A percentile compares a stretch with the other conserved stretches of the same genome.
phyloP scores from a whole-genome alignment of 2,888 invertebrate species.

The Ophion costatus region DNA sequence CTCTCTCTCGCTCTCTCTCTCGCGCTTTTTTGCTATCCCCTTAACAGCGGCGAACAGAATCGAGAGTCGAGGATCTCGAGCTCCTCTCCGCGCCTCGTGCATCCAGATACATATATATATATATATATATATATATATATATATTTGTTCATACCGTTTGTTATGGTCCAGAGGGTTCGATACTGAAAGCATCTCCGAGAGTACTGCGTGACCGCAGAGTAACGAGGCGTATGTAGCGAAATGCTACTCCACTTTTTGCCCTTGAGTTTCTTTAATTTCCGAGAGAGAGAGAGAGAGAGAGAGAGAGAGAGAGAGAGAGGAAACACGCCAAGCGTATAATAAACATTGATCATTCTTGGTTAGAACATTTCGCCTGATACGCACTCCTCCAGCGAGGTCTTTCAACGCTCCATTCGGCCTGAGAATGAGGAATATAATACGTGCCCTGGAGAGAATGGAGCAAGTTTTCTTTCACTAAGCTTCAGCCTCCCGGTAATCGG shows the following conservation, averaged over 20 bases:
- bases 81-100: conserved; percentile 69
- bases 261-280: neutral
- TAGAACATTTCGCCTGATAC: too few species aligned
- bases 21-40: neutral
- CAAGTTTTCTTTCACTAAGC: conserved; percentile 36
- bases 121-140: conserved; percentile 29
- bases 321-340: neutral
- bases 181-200: conserved; percentile 30
- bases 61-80: conserved; percentile 58
- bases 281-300: neutral
- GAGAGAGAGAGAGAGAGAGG: conserved; percentile 4
- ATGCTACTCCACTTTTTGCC: conserved; percentile 54
- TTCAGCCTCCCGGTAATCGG: conserved; percentile 51
- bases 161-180: conserved; percentile 63
- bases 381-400: too few species aligned
- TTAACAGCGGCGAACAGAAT: conserved; percentile 44
- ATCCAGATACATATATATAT: conserved; percentile 67
- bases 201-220: conserved; percentile 41
- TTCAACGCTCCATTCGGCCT: too few species aligned
- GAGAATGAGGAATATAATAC: neutral
- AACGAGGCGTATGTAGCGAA: conserved; percentile 57
- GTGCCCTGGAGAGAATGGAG: neutral
- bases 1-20: neutral
- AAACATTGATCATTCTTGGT: too few species aligned
- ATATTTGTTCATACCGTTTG: conserved; percentile 33